Base-by-base conservation (phyloP, 2,113 vertebrate species). In the Melanerpes formicivorus region DNA sequence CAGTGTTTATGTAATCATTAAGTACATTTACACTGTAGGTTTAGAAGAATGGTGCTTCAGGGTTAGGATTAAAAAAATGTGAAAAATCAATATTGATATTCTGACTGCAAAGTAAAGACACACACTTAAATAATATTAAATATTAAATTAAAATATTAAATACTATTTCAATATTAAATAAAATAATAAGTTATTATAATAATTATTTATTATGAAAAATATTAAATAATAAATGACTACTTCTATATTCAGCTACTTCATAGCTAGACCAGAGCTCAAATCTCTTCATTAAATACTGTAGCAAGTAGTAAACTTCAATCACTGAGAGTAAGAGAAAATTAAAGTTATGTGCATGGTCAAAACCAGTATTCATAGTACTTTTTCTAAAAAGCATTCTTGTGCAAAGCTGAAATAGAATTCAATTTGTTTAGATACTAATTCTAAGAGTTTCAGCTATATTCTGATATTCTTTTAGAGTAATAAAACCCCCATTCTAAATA, bases 91-190 rank as follows among this genome's bases (percentile, higher is more conserved):
- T 37, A 59, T 18, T 73, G 70, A 34, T 78, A 67, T 63, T 92
- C 70, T 81, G 54, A 78, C 29, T 86, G 40, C 58, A 54, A 26
- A 58, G 37, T 71, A 32, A 88, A 86, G 63, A 44, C 19, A 67
- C 14, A 14, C 3, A 22, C 23, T 37, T 25, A 56, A 71, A 67
- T 84, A 93, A 73, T 88, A 69, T 58, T 87, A 62, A 80, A 90
- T 89, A 89, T 52, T 52, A 52, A 84, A 66, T 27, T 64, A 64
- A 64, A 93, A 73, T 88, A 69, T 55, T 87, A 62, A 77, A 92
- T 89, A 87, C 64, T 80, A 67, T 34, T 34, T 6, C 6, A 34
- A 34, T 34, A 34, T 34, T 34, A 34, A 34, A 34, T 34, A 34
- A 34, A 34, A 34, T 34, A 7, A 6, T 34, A 34, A 34, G 7